Evolutionary conservation across 2,888 invertebrate genomes (phyloP).

Genomic region (Lamproptera curius): DNA sequence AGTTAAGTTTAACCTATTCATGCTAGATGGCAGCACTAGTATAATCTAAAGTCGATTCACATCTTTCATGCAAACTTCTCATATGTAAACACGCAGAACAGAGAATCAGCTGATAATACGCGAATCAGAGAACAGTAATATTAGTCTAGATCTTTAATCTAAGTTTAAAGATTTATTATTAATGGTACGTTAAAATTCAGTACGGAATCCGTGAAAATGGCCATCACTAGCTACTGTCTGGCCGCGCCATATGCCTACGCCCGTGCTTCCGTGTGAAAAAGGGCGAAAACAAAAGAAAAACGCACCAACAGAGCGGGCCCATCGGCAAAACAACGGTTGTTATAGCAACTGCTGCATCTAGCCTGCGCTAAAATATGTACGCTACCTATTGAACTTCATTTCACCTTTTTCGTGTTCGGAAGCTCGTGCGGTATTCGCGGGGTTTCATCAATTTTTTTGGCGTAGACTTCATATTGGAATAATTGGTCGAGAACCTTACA

Average conservation of each 20-base stretch:
- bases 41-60: too few relatives aligned
- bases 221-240: conserved; percentile 35
- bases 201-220: not conserved
- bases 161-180: too few relatives aligned
- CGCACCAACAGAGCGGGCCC: conserved; percentile 47
- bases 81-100: too few relatives aligned
- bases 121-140: not conserved
- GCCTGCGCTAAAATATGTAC: conserved; percentile 46
- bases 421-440: not conserved
- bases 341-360: conserved; percentile 60
- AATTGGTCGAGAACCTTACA: not conserved
- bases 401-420: not conserved
- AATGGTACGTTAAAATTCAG: not conserved
- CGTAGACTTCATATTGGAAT: not conserved
- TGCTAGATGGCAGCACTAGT: too few relatives aligned
- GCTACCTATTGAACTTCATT: not conserved
- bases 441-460: not conserved
- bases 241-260: conserved; percentile 37
- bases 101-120: not conserved
- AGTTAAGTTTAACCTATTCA: too few relatives aligned
- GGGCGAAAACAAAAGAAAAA: conserved; percentile 45
- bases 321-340: conserved; percentile 73
- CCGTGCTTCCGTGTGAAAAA: conserved; percentile 52
- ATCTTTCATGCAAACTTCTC: too few relatives aligned
- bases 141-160: too few relatives aligned